phyloP scores from a whole-genome alignment of 2,888 invertebrate genomes.

The Epirrhoe tristata region DNA sequence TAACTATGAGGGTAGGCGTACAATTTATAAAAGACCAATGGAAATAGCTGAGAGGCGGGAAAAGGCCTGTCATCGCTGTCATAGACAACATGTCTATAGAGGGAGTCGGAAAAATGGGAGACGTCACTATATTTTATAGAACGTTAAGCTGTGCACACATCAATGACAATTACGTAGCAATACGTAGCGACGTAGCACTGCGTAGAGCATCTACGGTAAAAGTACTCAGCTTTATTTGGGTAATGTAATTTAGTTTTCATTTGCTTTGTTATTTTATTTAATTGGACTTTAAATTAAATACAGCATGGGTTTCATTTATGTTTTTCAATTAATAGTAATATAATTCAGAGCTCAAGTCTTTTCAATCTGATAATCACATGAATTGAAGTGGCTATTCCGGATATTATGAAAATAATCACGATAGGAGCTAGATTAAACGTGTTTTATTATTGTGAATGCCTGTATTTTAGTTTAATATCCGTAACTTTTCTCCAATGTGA shows the following conservation, averaged over 20 bases:
- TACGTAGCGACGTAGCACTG: neutral
- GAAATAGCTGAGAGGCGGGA: conserved; percentile 77
- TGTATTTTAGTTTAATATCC: conserved; percentile 10
- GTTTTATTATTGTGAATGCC: neutral
- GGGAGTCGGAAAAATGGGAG: conserved; percentile 68
- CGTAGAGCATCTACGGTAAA: conserved; percentile 19
- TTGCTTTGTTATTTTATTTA: conserved; percentile 1
- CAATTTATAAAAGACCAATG: conserved; percentile 79
- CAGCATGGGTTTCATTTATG: neutral
- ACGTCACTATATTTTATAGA: conserved; percentile 77
- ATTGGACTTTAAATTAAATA: conserved; percentile 1
- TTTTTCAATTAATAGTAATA: no score
- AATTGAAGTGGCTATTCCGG: neutral
- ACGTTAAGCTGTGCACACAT: conserved; percentile 38
- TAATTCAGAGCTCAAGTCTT: neutral
- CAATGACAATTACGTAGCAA: conserved; percentile 17
- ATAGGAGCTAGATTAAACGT: neutral
- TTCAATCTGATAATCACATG: neutral
- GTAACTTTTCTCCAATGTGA: conserved; percentile 48
- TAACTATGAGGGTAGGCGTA: conserved; percentile 71
- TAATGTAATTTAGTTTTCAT: conserved; percentile 3
- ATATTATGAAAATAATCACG: neutral
- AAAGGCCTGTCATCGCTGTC: conserved; percentile 80
- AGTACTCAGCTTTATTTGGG: neutral
- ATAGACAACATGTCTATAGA: conserved; percentile 73